Conservation (phyloP, 2,888 invertebrate species). For the Erpobdella octoculata region DNA sequence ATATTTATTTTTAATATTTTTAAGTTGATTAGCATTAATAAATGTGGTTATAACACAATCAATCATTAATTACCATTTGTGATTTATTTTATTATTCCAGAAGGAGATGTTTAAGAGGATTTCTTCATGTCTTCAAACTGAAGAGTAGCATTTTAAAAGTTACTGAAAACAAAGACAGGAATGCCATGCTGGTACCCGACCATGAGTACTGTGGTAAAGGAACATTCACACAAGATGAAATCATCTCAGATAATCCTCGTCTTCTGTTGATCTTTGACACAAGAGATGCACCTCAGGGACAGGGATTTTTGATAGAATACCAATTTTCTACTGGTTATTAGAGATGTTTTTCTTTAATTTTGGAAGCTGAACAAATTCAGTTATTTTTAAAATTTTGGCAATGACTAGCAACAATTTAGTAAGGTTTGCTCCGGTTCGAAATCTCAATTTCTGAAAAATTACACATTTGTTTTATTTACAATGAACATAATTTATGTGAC, state of each 20-base stretch:
- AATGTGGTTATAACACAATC: too few species aligned
- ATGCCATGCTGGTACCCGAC: conserved; percentile 34
- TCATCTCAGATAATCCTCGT: conserved; percentile 79
- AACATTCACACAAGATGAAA: conserved; percentile 41
- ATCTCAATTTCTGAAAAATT: neutral
- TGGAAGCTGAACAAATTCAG: neutral
- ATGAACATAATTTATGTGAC: neutral
- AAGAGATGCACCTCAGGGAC: conserved; percentile 55
- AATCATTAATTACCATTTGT: neutral
- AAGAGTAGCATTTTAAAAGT: neutral
- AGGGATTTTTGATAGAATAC: conserved; percentile 81
- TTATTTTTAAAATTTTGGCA: neutral
- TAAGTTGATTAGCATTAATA: too few species aligned
- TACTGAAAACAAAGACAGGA: neutral
- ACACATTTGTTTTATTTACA: neutral
- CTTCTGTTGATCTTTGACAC: conserved; percentile 87
- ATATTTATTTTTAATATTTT: too few species aligned
- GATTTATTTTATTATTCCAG: neutral
- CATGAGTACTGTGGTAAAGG: conserved; percentile 68
- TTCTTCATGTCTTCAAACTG: conserved; percentile 15
- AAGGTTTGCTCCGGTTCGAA: neutral
- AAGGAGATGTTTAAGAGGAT: conserved; percentile 15
- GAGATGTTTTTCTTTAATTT: neutral
- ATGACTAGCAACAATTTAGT: neutral
- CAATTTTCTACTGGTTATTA: conserved; percentile 69